Evolutionary conservation across 1,140 invertebrate species (phyloP).

Genomic region (Anoplolepis gracilipes): DNA sequence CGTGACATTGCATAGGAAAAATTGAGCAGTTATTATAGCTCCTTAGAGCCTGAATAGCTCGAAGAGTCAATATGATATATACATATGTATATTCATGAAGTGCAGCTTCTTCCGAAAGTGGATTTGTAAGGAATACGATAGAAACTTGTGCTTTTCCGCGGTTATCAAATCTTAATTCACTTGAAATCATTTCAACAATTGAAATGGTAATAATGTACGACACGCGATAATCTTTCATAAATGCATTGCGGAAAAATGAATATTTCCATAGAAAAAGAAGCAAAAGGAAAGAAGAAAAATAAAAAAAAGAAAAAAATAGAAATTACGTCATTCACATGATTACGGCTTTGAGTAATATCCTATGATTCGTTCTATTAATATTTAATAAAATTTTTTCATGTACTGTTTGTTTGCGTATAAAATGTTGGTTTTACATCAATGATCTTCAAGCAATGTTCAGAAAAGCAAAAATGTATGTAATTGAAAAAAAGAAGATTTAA

Average conservation of each 20-base stretch:
- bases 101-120: background rate
- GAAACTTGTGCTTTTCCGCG: background rate
- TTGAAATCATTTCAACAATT: slow-evolving; percentile 1
- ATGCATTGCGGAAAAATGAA: background rate
- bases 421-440: too few species aligned
- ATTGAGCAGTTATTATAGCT: slow-evolving; percentile 54
- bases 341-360: background rate
- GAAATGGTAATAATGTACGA: background rate
- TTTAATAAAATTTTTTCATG: background rate
- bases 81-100: too few species aligned
- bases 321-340: background rate
- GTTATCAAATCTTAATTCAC: slow-evolving; percentile 3
- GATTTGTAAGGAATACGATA: background rate
- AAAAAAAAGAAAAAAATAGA: background rate
- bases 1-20: slow-evolving; percentile 34
- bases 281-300: background rate
- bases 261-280: background rate
- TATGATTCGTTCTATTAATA: background rate
- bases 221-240: background rate
- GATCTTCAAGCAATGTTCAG: too few species aligned
- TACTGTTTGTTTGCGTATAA: too few species aligned
- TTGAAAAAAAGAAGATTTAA: background rate
- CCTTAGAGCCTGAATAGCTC: slow-evolving; percentile 51
- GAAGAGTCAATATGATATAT: slow-evolving; percentile 31
- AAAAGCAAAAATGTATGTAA: background rate